phyloP scores from a whole-genome alignment of 2,888 invertebrate species.

The Melinaea marsaeus region DNA sequence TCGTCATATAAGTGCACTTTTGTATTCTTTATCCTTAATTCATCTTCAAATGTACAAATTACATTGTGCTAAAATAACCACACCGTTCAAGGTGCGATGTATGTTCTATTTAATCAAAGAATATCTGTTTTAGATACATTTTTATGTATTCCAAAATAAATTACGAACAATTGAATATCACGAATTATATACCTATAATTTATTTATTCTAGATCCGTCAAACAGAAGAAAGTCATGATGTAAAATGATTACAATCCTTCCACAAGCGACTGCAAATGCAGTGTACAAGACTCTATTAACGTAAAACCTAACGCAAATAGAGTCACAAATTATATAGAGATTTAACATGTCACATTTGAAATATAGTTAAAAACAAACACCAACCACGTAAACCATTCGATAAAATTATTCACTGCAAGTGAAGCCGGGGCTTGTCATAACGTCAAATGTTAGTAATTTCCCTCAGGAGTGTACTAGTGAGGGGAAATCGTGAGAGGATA shows the following conservation, averaged over 20 bases:
- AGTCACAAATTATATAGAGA: background rate
- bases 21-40: too few relatives aligned
- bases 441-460: conserved; percentile 23
- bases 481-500: conserved; percentile 1
- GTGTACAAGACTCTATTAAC: background rate
- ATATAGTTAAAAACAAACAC: conserved; percentile 9
- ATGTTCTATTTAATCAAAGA: background rate
- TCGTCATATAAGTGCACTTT: too few relatives aligned
- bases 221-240: background rate
- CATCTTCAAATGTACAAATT: too few relatives aligned
- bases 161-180: background rate
- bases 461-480: conserved; percentile 20
- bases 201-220: background rate
- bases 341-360: background rate
- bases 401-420: conserved; percentile 20
- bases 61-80: too few relatives aligned
- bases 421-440: conserved; percentile 20
- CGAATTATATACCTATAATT: background rate
- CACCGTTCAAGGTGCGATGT: too few relatives aligned
- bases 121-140: background rate
- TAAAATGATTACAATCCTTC: background rate
- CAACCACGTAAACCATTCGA: conserved; percentile 12
- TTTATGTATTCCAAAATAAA: background rate
- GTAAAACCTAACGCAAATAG: background rate
- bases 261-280: background rate